Conservation (phyloP, 2,113 vertebrate genomes). For the Amphiprion percula region DNA sequence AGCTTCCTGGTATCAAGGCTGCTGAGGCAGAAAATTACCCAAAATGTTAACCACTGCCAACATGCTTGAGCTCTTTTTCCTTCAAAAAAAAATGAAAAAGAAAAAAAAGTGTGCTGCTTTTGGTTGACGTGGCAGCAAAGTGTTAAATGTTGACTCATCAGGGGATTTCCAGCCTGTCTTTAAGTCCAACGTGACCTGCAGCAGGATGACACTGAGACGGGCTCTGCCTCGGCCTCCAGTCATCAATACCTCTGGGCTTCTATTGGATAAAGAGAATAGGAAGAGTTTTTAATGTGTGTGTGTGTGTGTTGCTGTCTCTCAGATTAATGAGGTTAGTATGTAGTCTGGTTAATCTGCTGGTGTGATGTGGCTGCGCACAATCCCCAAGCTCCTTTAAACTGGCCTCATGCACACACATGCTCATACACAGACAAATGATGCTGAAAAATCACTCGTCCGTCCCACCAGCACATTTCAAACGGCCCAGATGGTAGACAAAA, state of each 20-base stretch:
- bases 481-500: constrained; percentile 43
- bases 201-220: constrained; percentile 15
- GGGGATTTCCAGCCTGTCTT: constrained; percentile 58
- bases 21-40: constrained; percentile 1
- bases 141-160: constrained; percentile 57
- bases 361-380: constrained; percentile 41
- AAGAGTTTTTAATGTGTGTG: not conserved
- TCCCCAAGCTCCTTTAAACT: constrained; percentile 50
- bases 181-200: constrained; percentile 41
- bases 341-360: constrained; percentile 68
- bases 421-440: constrained; percentile 1
- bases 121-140: constrained; percentile 30
- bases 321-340: constrained; percentile 65
- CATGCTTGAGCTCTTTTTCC: constrained; percentile 3
- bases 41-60: not conserved
- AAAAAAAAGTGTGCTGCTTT: not conserved
- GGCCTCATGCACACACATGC: constrained; percentile 28
- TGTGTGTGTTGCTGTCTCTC: constrained; percentile 41
- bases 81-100: constrained; percentile 11
- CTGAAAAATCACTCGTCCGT: constrained; percentile 14
- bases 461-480: constrained; percentile 36
- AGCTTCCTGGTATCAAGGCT: constrained; percentile 16
- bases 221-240: not conserved
- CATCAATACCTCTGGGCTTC: constrained; percentile 34
- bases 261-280: constrained; percentile 29